Percentiles rank a stretch among this genome's conserved stretches.
phyloP scores from a whole-genome alignment of 2,113 vertebrate species.

The Tychaedon coryphoeus region DNA sequence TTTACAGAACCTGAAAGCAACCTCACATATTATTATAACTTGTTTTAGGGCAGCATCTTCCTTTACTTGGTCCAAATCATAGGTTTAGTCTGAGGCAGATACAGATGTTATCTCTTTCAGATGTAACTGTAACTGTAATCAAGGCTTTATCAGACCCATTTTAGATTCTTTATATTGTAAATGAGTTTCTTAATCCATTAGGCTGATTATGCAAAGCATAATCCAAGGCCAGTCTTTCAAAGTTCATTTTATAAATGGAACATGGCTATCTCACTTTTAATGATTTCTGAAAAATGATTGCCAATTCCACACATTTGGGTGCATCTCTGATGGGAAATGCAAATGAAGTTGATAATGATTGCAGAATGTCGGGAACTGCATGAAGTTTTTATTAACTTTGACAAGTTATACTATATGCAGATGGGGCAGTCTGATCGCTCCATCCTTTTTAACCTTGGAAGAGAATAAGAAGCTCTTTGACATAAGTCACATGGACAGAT shows the following conservation, averaged over 20 bases:
- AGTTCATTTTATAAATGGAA: conserved; percentile 47
- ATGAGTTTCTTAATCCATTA: conserved; percentile 47
- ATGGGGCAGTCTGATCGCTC: background rate
- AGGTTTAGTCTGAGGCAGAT: background rate
- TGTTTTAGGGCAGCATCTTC: background rate
- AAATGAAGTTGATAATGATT: conserved; percentile 40
- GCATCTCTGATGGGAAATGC: conserved; percentile 46
- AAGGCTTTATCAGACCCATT: conserved; percentile 3
- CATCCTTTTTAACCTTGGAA: background rate
- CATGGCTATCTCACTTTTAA: background rate
- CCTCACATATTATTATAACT: background rate
- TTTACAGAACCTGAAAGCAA: background rate
- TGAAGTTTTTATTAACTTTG: background rate
- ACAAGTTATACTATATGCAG: background rate
- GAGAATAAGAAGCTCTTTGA: background rate
- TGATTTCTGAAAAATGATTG: background rate
- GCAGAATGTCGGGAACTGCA: conserved; percentile 1
- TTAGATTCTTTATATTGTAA: conserved; percentile 46
- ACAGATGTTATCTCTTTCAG: conserved; percentile 19
- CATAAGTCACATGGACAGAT: background rate
- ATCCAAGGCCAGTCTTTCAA: conserved; percentile 6
- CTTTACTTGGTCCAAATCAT: background rate
- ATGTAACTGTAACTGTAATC: background rate
- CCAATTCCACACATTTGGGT: conserved; percentile 3
- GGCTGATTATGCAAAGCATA: conserved; percentile 48